Conservation (phyloP, 1,140 invertebrate species). For the Triops cancriformis region DNA sequence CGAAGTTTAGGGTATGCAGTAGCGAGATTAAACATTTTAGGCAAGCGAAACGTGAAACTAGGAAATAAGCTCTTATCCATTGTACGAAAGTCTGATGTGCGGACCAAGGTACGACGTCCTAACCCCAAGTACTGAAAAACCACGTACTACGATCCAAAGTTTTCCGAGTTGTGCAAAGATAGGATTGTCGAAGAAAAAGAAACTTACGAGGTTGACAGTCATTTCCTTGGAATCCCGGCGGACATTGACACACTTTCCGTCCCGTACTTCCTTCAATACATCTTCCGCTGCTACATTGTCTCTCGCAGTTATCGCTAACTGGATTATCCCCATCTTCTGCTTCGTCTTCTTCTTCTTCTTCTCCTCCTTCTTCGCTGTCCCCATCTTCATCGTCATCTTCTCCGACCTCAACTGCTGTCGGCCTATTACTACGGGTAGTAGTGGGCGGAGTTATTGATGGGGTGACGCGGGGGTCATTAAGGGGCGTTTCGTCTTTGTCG, state of each 20-base stretch:
- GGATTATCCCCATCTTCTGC: background rate
- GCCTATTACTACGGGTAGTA: background rate
- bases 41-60: too few species aligned
- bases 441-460: background rate
- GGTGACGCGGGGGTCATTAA: background rate
- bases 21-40: too few species aligned
- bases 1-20: too few species aligned
- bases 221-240: constrained; percentile 17
- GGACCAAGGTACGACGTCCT: too few species aligned
- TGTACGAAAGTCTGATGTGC: too few species aligned
- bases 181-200: background rate
- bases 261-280: background rate
- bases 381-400: background rate
- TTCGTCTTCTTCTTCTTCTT: background rate
- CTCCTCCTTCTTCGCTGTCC: background rate
- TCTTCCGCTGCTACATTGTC: background rate
- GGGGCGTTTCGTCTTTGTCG: background rate
- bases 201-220: constrained; percentile 10
- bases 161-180: background rate
- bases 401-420: background rate
- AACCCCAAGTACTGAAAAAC: background rate
- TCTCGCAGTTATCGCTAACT: background rate
- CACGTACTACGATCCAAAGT: constrained; percentile 16
- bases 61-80: too few species aligned
- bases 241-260: constrained; percentile 7